phyloP scores from a whole-genome alignment of 2,113 vertebrate species.

The Hippoglossus stenolepis region DNA sequence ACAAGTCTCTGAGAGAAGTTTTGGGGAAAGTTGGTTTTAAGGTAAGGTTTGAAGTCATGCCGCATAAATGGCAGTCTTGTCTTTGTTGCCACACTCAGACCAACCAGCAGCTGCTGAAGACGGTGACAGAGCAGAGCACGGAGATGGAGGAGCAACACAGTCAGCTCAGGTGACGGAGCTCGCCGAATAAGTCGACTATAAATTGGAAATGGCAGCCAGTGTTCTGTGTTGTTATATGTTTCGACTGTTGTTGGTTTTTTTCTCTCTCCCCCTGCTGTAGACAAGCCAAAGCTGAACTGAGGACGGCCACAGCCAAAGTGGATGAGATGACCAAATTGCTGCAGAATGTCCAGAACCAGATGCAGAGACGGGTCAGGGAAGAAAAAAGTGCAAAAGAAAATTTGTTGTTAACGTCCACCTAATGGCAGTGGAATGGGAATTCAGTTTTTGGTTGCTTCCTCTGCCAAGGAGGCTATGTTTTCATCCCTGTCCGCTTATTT shows the following conservation, averaged over 20 bases:
- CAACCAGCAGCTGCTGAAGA: slow-evolving; percentile 90
- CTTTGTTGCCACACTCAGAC: slow-evolving; percentile 85
- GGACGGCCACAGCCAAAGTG: slow-evolving; percentile 85
- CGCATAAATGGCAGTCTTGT: slow-evolving; percentile 64
- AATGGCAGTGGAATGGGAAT: too few relatives aligned
- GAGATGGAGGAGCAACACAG: slow-evolving; percentile 87
- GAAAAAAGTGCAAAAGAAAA: neutral
- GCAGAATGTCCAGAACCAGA: slow-evolving; percentile 85
- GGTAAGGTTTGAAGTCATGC: slow-evolving; percentile 59
- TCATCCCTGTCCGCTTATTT: neutral
- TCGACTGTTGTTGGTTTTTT: neutral
- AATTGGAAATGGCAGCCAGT: neutral
- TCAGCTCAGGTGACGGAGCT: slow-evolving; percentile 87
- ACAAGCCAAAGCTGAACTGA: slow-evolving; percentile 87
- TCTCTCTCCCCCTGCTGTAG: slow-evolving; percentile 69
- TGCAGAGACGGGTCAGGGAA: slow-evolving; percentile 87
- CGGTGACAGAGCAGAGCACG: slow-evolving; percentile 85
- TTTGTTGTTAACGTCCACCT: neutral
- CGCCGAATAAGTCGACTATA: neutral
- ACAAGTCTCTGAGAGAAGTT: slow-evolving; percentile 8
- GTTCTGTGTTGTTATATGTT: neutral
- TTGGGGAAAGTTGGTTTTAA: slow-evolving; percentile 14
- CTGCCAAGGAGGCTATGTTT: too few relatives aligned
- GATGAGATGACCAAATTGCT: slow-evolving; percentile 87
- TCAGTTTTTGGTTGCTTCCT: too few relatives aligned